These are phyloP conservation scores for Stictonetta naevosa DNA, from an alignment of 2,113 vertebrate genomes.

Conservation along the genomic window DNA sequence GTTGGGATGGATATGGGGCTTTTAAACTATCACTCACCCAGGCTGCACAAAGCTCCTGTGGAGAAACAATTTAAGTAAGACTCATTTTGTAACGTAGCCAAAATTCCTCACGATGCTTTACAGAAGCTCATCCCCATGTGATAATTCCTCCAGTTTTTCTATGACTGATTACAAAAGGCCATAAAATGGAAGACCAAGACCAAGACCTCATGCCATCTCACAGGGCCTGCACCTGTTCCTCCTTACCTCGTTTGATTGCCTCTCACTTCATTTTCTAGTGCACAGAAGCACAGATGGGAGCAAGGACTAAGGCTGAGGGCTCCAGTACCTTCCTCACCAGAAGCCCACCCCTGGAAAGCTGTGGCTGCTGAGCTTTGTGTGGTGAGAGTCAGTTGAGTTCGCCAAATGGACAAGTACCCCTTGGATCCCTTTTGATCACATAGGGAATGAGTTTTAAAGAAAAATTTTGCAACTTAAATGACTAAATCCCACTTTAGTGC, in stretches of 20 bases:
- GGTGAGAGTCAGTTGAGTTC: neutral
- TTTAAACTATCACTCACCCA: neutral
- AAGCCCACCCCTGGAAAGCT: neutral
- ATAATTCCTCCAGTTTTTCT: neutral
- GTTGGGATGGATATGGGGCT: neutral
- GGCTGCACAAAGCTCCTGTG: neutral
- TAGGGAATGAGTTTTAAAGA: neutral
- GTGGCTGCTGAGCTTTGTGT: neutral
- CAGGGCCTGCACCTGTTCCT: neutral
- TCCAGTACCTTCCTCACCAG: neutral
- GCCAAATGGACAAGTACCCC: too few species aligned
- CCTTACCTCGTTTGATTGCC: neutral
- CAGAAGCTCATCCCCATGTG: neutral
- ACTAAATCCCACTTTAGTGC: neutral
- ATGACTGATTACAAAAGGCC: neutral
- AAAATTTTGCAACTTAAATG: neutral
- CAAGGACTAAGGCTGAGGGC: accelerated
- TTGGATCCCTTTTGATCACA: neutral
- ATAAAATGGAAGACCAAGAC: neutral
- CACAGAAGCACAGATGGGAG: neutral
- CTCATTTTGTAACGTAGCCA: neutral
- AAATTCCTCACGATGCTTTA: neutral
- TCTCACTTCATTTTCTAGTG: neutral
- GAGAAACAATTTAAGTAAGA: neutral
- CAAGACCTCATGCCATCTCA: neutral